Conservation (phyloP, 2,113 vertebrate genomes). For the Stigmatopora nigra region DNA sequence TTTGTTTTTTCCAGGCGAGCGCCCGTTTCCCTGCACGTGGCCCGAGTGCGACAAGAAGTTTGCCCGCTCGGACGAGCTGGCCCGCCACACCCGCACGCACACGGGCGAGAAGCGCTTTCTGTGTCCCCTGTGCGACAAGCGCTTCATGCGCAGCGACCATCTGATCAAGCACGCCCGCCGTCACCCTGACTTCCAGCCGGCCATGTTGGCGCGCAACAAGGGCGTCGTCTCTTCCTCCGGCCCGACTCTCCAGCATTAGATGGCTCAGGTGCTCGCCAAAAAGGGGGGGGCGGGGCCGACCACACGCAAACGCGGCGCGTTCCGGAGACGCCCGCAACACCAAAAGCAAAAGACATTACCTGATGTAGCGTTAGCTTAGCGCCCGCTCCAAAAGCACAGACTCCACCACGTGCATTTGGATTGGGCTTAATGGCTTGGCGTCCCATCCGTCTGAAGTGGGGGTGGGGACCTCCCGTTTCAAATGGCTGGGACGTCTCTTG, state of each 20-base stretch:
- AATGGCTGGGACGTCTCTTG: too few relatives aligned
- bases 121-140: conserved; percentile 73
- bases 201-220: conserved; percentile 69
- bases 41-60: conserved; percentile 74
- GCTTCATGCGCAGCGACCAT: conserved; percentile 77
- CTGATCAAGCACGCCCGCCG: conserved; percentile 76
- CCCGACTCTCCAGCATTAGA: conserved; percentile 17
- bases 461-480: too few relatives aligned
- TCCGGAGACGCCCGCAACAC: conserved; percentile 22
- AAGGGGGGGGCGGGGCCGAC: conserved; percentile 24
- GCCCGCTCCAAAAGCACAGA: conserved; percentile 8
- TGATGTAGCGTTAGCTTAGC: conserved; percentile 18
- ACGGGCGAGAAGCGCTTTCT: conserved; percentile 74
- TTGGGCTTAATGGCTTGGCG: conserved; percentile 14
- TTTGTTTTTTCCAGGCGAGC: conserved; percentile 58
- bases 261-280: neutral
- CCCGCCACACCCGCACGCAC: conserved; percentile 74
- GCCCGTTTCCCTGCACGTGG: conserved; percentile 74
- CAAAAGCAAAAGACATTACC: conserved; percentile 4
- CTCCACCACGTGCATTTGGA: conserved; percentile 24
- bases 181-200: conserved; percentile 70
- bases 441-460: too few relatives aligned
- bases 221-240: conserved; percentile 7
- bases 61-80: conserved; percentile 73
- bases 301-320: conserved; percentile 52